Evolutionary conservation across 2,113 vertebrate species (phyloP).

Genomic region (Bagarius yarrelli): DNA sequence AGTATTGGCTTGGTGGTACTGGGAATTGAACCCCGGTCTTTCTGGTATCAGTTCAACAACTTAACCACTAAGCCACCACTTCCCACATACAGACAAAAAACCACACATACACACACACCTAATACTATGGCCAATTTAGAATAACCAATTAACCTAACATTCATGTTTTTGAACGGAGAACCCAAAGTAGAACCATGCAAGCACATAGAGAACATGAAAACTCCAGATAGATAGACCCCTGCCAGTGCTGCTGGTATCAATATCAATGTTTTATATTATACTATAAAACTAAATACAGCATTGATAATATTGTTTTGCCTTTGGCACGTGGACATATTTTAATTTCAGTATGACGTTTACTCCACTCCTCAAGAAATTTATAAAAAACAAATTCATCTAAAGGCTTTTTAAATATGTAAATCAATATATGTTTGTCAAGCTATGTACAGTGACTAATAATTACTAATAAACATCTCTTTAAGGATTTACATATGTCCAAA

Average conservation of each 20-base stretch:
- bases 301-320: slow-evolving; percentile 63
- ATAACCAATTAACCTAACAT: too few relatives aligned
- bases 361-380: slow-evolving; percentile 63
- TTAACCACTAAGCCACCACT: too few relatives aligned
- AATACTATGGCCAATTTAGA: too few relatives aligned
- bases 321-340: slow-evolving; percentile 63
- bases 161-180: too few relatives aligned
- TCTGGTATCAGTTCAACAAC: too few relatives aligned
- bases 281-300: slow-evolving; percentile 50
- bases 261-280: slow-evolving; percentile 45
- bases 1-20: too few relatives aligned
- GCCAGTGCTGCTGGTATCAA: not conserved
- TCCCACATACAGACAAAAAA: too few relatives aligned
- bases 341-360: slow-evolving; percentile 61
- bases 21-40: too few relatives aligned
- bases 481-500: not conserved
- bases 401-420: slow-evolving; percentile 22
- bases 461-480: slow-evolving; percentile 7
- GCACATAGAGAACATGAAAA: too few relatives aligned
- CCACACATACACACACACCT: too few relatives aligned
- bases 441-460: not conserved
- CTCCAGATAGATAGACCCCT: too few relatives aligned
- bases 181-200: too few relatives aligned
- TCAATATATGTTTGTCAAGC: slow-evolving; percentile 25
- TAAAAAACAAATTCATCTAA: slow-evolving; percentile 51